A percentile compares a stretch with the other conserved stretches of the same genome.
These are phyloP conservation scores for Vollenhovia emeryi DNA, from an alignment of 1,140 invertebrate genomes.

Conservation along the genomic window DNA sequence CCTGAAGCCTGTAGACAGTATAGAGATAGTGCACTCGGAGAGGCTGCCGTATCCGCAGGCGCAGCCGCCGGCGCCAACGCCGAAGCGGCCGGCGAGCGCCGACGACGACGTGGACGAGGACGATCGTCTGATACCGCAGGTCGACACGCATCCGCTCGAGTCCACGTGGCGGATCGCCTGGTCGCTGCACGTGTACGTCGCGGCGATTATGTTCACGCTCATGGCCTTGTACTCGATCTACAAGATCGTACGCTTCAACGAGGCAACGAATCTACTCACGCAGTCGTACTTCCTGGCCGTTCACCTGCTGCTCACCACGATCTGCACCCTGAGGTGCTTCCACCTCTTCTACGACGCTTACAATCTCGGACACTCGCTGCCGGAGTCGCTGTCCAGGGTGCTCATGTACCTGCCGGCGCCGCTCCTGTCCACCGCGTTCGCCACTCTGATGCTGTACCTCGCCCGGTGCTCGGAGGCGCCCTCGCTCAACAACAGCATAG, in stretches of 20 bases:
- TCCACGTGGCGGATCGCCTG: slow-evolving; percentile 92
- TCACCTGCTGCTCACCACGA: slow-evolving; percentile 91
- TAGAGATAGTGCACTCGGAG: slow-evolving; percentile 81
- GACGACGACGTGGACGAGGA: slow-evolving; percentile 64
- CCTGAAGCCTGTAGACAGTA: slow-evolving; percentile 78
- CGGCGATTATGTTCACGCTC: slow-evolving; percentile 92
- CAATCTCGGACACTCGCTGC: slow-evolving; percentile 92
- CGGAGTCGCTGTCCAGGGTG: slow-evolving; percentile 92
- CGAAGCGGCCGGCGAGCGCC: slow-evolving; percentile 75
- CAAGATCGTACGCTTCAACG: slow-evolving; percentile 92
- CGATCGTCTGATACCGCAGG: slow-evolving; percentile 70
- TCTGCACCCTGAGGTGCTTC: slow-evolving; percentile 93
- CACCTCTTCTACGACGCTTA: slow-evolving; percentile 96
- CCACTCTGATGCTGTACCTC: slow-evolving; percentile 93
- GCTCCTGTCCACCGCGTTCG: slow-evolving; percentile 93
- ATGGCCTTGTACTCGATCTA: slow-evolving; percentile 93
- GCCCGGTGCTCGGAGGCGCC: slow-evolving; percentile 89
- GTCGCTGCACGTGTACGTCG: slow-evolving; percentile 95
- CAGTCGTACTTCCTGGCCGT: slow-evolving; percentile 94
- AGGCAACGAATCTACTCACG: slow-evolving; percentile 91
- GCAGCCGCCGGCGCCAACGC: slow-evolving; percentile 79
- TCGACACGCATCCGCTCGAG: slow-evolving; percentile 77
- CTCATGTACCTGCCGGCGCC: slow-evolving; percentile 93
- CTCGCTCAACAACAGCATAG: slow-evolving; percentile 86
- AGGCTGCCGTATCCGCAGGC: slow-evolving; percentile 79